A percentile compares a stretch with the other conserved stretches of the same genome.
Evolutionary conservation across 2,797 vertebrate genomes (phyloP).

Genomic region (Mormyrus proboscirostris): DNA sequence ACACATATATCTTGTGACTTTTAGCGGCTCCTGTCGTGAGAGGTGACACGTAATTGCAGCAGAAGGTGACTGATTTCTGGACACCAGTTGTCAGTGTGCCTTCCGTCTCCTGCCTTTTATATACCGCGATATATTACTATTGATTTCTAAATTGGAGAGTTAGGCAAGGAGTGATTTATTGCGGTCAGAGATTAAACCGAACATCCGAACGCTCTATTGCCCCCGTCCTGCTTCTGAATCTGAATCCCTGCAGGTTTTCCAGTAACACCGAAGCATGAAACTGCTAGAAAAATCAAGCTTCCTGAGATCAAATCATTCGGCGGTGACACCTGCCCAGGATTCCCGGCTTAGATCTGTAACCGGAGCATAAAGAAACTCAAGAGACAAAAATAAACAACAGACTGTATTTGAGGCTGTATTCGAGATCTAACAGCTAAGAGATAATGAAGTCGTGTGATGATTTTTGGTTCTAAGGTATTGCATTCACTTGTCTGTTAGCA

Average conservation of each 20-base stretch:
- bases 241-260: background rate
- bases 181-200: background rate
- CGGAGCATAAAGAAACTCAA: background rate
- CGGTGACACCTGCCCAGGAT: background rate
- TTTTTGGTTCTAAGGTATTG: background rate
- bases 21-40: background rate
- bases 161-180: background rate
- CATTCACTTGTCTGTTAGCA: background rate
- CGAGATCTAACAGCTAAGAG: background rate
- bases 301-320: background rate
- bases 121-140: conserved; percentile 3
- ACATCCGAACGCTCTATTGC: background rate
- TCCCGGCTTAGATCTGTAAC: background rate
- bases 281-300: background rate
- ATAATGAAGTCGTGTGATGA: background rate
- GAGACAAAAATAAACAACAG: background rate
- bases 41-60: background rate
- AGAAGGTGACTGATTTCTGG: background rate
- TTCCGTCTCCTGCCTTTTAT: background rate
- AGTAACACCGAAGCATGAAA: background rate
- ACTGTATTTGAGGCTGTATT: background rate
- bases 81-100: background rate
- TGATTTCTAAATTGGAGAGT: background rate
- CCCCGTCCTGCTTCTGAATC: background rate
- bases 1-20: conserved; percentile 8